Evolutionary conservation across 2,888 invertebrate genomes (phyloP).

Genomic region (Neelides folsomi): DNA sequence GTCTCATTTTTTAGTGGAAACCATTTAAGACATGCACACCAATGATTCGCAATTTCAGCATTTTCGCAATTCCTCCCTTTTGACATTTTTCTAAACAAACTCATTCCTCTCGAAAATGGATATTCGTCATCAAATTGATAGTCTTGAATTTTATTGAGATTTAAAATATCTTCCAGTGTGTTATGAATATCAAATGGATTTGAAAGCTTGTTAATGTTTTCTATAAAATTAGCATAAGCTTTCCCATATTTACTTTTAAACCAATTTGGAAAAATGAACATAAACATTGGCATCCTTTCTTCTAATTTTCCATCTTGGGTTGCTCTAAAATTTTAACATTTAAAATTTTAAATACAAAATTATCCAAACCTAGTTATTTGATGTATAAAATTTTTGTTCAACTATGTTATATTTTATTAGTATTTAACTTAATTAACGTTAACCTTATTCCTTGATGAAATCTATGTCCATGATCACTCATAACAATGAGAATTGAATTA

Average conservation of each 20-base stretch:
- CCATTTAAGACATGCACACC: too few relatives aligned
- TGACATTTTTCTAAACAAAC: conserved; percentile 12
- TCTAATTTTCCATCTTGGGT: conserved; percentile 40
- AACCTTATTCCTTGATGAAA: too few relatives aligned
- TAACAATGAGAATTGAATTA: conserved; percentile 32
- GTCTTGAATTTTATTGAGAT: background rate
- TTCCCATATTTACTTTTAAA: conserved; percentile 35
- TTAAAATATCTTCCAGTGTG: conserved; percentile 36
- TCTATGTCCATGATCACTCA: conserved; percentile 40
- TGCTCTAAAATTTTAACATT: conserved; percentile 25
- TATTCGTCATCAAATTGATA: conserved; percentile 2
- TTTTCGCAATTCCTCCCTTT: conserved; percentile 8
- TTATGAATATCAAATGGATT: conserved; percentile 39
- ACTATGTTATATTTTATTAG: background rate
- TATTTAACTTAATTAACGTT: too few relatives aligned
- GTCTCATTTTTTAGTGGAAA: too few relatives aligned
- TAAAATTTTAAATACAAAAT: background rate
- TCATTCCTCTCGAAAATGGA: conserved; percentile 3
- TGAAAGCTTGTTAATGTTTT: conserved; percentile 36
- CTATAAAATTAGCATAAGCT: conserved; percentile 33
- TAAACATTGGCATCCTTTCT: conserved; percentile 39
- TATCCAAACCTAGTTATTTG: background rate
- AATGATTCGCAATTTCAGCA: conserved; percentile 15
- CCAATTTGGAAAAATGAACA: conserved; percentile 37
- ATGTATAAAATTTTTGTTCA: background rate